Evolutionary conservation across 1,140 invertebrate genomes (phyloP).

Genomic region (Meloidogyne floridensis): DNA sequence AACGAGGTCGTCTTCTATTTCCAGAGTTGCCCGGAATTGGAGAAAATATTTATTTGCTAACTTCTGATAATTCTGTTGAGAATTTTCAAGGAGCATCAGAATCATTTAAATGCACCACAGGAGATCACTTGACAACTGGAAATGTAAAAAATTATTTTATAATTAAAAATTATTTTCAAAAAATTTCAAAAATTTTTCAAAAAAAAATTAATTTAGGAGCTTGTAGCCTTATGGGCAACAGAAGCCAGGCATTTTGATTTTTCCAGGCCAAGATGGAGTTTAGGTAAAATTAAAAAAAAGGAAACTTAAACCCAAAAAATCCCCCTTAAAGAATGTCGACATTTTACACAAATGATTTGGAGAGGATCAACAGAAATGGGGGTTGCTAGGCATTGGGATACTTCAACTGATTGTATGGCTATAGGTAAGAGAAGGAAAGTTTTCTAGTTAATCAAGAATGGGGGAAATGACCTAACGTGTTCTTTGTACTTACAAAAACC

Average conservation of each 20-base stretch:
- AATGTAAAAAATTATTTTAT: background rate
- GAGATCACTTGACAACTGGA: slow-evolving; percentile 62
- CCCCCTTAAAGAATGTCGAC: slow-evolving; percentile 66
- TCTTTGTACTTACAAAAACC: too few species aligned
- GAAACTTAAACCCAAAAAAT: background rate
- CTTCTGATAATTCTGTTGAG: slow-evolving; percentile 26
- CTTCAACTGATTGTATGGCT: slow-evolving; percentile 59
- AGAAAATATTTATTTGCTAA: slow-evolving; percentile 58
- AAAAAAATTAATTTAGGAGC: slow-evolving; percentile 33
- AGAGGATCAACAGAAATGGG: slow-evolving; percentile 77
- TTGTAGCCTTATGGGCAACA: slow-evolving; percentile 60
- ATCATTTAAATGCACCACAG: slow-evolving; percentile 8
- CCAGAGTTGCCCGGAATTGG: slow-evolving; percentile 64
- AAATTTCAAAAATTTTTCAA: too few species aligned
- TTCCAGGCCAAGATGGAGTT: slow-evolving; percentile 54
- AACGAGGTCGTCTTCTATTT: slow-evolving; percentile 62
- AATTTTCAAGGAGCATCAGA: background rate
- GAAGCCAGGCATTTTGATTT: slow-evolving; percentile 54
- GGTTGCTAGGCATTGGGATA: slow-evolving; percentile 71
- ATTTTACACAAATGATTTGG: slow-evolving; percentile 90
- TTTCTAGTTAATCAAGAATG: too few species aligned
- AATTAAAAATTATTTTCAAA: too few species aligned
- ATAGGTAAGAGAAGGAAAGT: slow-evolving; percentile 25
- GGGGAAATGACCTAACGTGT: too few species aligned
- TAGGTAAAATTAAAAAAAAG: slow-evolving; percentile 43